These are phyloP conservation scores for Aethina tumida DNA, from an alignment of 1,140 invertebrate species.

Conservation along the genomic window DNA sequence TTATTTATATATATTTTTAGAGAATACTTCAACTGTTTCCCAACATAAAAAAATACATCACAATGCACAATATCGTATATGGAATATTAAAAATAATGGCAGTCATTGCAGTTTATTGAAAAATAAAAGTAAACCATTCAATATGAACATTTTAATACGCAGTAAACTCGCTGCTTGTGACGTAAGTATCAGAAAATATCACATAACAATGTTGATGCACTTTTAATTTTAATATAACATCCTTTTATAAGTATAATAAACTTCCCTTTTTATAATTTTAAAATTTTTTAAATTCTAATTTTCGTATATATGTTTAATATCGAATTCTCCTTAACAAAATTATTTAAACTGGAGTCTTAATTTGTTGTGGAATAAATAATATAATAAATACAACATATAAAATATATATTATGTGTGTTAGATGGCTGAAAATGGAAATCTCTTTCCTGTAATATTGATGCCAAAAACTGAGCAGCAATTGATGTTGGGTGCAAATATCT, in stretches of 20 bases:
- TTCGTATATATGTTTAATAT: background rate
- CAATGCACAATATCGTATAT: slow-evolving; percentile 37
- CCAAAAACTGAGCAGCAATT: slow-evolving; percentile 42
- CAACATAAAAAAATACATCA: slow-evolving; percentile 17
- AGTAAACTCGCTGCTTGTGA: slow-evolving; percentile 37
- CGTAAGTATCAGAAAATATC: slow-evolving; percentile 25
- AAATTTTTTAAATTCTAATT: background rate
- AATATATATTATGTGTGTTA: slow-evolving; percentile 11
- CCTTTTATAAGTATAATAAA: slow-evolving; percentile 7
- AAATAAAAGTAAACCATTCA: slow-evolving; percentile 28
- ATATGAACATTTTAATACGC: slow-evolving; percentile 37
- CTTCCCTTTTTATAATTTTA: background rate
- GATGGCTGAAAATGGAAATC: slow-evolving; percentile 18
- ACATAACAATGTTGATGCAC: background rate
- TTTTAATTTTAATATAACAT: slow-evolving; percentile 4
- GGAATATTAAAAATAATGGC: slow-evolving; percentile 33
- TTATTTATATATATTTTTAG: background rate
- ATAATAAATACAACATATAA: background rate
- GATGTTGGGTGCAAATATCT: slow-evolving; percentile 36
- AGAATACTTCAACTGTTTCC: background rate
- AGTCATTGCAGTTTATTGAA: slow-evolving; percentile 33
- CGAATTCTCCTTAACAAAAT: background rate
- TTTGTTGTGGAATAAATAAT: background rate
- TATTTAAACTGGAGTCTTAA: background rate
- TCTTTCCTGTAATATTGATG: slow-evolving; percentile 28